phyloP scores from a whole-genome alignment of 2,113 vertebrate genomes.

The Semnornis frantzii region DNA sequence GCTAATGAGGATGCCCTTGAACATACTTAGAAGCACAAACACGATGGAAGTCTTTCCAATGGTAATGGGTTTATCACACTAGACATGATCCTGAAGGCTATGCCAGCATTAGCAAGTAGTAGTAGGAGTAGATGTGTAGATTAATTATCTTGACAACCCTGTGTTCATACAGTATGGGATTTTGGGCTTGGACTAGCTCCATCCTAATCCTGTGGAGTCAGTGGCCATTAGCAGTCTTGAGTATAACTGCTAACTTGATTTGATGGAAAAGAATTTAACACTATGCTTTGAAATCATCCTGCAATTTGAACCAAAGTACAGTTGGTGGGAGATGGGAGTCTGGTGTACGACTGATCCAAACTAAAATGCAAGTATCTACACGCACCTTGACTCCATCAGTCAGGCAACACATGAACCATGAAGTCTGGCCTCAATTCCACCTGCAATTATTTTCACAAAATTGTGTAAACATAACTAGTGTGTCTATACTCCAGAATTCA shows the following conservation, averaged over 20 bases:
- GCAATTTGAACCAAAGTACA: rapidly evolving
- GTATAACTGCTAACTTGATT: neutral
- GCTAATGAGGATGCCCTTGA: neutral
- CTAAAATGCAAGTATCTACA: rapidly evolving
- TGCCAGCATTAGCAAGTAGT: neutral
- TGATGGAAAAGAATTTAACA: rapidly evolving
- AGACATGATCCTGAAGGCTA: neutral
- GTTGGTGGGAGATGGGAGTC: neutral
- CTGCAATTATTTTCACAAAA: neutral
- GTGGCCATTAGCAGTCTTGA: neutral
- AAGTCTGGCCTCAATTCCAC: neutral
- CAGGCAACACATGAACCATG: neutral
- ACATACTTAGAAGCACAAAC: neutral
- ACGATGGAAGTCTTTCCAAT: neutral
- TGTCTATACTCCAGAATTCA: neutral
- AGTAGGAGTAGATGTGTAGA: neutral
- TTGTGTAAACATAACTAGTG: neutral
- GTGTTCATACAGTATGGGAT: rapidly evolving
- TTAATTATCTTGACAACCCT: neutral
- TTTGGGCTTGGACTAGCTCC: neutral
- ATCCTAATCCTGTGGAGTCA: neutral
- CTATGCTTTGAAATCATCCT: rapidly evolving
- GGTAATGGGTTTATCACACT: neutral
- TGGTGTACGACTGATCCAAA: neutral
- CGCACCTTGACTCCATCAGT: neutral